Evolutionary conservation across 92 coral and sea anemone species (phyloP), one percentile per base, ranked within the genome.

Genomic region (Porites evermanni): DNA sequence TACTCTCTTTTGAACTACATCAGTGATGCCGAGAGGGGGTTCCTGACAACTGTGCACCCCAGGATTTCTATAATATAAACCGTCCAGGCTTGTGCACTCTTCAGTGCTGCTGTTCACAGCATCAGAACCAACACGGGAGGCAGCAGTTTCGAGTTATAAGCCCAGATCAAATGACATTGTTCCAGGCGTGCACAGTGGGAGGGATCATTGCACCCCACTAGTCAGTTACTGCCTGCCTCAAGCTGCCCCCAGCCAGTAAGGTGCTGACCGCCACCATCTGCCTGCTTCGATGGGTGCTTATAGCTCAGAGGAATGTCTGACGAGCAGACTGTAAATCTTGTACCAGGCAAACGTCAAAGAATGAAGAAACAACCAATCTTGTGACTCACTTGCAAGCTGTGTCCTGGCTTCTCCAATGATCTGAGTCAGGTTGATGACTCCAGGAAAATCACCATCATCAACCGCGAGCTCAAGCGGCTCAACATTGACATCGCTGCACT

Each of bases 271-370:
- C 84, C 85, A 83, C 87, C 79, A 59, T 75, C 82, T 77, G 87
- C 89, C 87, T 86, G 85, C 93, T 64, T 73, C 89, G 56, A 24
- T 83, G 90, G 92, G 89, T 90, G 93, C 88, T 13, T 89, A 80
- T 75, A 53, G 81, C 67, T 78, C 38, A 77, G 89, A 44, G 9
- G 59, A 17, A 21, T 21, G 47, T 16, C 80, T 66, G 47, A 38
- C 47, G 6, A 38, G 47, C 47, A 38, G 47, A 38, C 47, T 38
- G 47, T 38, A 38, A 38, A 38, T 38, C 47, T 38, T 38, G 47
- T 6, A 38, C 47, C 47, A 38, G 47, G 47, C 47, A 38, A 38
- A 4, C 47, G 6, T 38, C 47, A 38, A 38, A 38, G 47, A 38
- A 38, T 38, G 47, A 0, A 38, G 47, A 38, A 38, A 38, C 47